Evolutionary conservation across 2,797 vertebrate species (phyloP).

Genomic region (Buphagus erythrorhynchus): DNA sequence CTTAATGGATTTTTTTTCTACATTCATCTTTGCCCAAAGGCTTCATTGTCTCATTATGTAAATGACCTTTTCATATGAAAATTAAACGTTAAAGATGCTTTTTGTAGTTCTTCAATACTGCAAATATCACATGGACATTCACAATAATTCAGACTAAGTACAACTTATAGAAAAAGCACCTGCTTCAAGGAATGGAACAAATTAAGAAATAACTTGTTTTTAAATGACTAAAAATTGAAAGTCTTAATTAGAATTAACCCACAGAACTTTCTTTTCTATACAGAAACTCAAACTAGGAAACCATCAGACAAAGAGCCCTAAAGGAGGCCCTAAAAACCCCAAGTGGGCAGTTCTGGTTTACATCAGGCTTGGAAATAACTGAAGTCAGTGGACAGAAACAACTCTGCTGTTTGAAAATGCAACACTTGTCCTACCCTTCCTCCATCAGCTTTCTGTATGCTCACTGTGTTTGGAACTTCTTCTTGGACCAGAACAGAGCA

Average conservation of each 20-base stretch:
- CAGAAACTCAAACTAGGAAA: not conserved
- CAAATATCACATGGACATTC: slow-evolving; percentile 22
- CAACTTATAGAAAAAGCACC: slow-evolving; percentile 11
- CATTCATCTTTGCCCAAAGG: slow-evolving; percentile 38
- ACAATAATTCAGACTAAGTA: not conserved
- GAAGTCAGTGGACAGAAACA: not conserved
- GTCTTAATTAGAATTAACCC: not conserved
- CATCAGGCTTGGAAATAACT: not conserved
- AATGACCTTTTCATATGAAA: slow-evolving; percentile 68
- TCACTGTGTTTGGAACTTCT: not conserved
- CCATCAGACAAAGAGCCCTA: not conserved
- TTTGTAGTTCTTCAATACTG: slow-evolving; percentile 47
- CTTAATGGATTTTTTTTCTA: slow-evolving; percentile 45
- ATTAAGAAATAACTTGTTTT: not conserved
- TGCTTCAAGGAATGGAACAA: not conserved
- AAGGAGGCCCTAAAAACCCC: not conserved
- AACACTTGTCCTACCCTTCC: not conserved
- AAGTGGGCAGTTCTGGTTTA: not conserved
- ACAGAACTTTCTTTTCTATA: not conserved
- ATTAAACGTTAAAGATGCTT: slow-evolving; percentile 53
- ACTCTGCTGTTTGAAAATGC: not conserved
- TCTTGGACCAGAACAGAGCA: not conserved
- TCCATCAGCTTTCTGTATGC: not conserved
- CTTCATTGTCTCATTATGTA: slow-evolving; percentile 60
- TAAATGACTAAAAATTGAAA: not conserved